Evolutionary conservation across 2,888 invertebrate genomes (phyloP).

Genomic region (Epistrophe eligans): DNA sequence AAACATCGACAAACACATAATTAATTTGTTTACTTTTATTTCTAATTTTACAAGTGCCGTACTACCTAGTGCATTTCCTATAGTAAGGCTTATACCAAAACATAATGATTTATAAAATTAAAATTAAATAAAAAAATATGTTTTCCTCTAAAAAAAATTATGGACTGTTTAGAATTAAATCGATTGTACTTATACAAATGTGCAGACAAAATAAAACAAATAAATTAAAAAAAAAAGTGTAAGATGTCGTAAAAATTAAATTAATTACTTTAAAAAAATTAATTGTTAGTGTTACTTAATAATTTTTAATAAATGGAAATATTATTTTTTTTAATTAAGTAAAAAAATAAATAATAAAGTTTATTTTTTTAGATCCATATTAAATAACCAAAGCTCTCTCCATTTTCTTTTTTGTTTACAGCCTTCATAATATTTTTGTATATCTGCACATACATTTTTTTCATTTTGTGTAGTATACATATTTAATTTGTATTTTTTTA

Average conservation of each 20-base stretch:
- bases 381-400: slow-evolving; percentile 32
- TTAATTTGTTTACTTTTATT: background rate
- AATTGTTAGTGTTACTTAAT: slow-evolving; percentile 57
- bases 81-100: slow-evolving; percentile 12
- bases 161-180: slow-evolving; percentile 66
- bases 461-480: background rate
- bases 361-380: background rate
- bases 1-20: background rate
- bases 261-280: slow-evolving; percentile 33
- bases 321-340: slow-evolving; percentile 3
- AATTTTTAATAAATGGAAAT: slow-evolving; percentile 31
- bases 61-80: slow-evolving; percentile 68
- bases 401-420: background rate
- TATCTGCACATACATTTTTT: background rate
- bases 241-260: slow-evolving; percentile 27
- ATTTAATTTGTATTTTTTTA: background rate
- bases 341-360: background rate
- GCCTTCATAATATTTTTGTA: background rate
- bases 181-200: slow-evolving; percentile 64
- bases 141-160: slow-evolving; percentile 36
- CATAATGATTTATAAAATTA: slow-evolving; percentile 22
- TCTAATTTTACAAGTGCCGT: slow-evolving; percentile 53
- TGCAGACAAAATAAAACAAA: slow-evolving; percentile 42
- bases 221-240: slow-evolving; percentile 20
- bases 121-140: background rate